These are phyloP conservation scores for Andrena chrysosceles DNA, from an alignment of 2,888 invertebrate genomes.

Conservation along the genomic window DNA sequence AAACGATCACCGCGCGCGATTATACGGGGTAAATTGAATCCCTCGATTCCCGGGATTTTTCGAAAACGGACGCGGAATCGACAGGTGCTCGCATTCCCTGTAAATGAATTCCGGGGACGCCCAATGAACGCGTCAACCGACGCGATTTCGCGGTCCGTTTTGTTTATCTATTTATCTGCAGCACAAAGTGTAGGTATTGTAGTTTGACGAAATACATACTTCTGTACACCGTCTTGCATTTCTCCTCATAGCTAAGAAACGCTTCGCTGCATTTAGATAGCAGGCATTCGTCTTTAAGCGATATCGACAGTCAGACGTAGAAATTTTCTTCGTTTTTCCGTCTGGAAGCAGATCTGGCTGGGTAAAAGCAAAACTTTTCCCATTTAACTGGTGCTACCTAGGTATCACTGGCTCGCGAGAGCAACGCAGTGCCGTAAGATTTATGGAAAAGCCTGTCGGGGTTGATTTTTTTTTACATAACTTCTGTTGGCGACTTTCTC, in stretches of 20 bases:
- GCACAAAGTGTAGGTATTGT: not conserved
- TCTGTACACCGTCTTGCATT: too few species aligned
- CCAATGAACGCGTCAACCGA: conserved; percentile 48
- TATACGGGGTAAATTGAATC: conserved; percentile 67
- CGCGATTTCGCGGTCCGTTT: conserved; percentile 31
- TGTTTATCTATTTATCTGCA: conserved; percentile 41
- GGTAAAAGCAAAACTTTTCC: conserved; percentile 71
- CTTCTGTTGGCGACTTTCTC: conserved; percentile 35
- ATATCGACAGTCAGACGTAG: conserved; percentile 38
- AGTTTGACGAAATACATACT: too few species aligned
- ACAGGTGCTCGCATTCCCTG: conserved; percentile 63
- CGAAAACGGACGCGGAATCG: conserved; percentile 65
- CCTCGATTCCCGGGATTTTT: conserved; percentile 62
- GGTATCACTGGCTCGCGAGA: conserved; percentile 42
- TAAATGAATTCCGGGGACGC: conserved; percentile 42
- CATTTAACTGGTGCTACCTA: conserved; percentile 65
- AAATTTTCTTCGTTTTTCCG: conserved; percentile 48
- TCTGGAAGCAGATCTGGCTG: conserved; percentile 43
- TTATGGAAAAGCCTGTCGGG: conserved; percentile 55
- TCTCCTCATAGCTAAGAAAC: not conserved
- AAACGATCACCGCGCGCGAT: conserved; percentile 55
- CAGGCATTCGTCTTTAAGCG: conserved; percentile 49
- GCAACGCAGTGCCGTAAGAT: conserved; percentile 55
- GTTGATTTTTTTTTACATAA: conserved; percentile 65
- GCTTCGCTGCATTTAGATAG: not conserved